These are phyloP conservation scores for Centrocercus urophasianus DNA, from an alignment of 2,113 vertebrate genomes.

Conservation along the genomic window DNA sequence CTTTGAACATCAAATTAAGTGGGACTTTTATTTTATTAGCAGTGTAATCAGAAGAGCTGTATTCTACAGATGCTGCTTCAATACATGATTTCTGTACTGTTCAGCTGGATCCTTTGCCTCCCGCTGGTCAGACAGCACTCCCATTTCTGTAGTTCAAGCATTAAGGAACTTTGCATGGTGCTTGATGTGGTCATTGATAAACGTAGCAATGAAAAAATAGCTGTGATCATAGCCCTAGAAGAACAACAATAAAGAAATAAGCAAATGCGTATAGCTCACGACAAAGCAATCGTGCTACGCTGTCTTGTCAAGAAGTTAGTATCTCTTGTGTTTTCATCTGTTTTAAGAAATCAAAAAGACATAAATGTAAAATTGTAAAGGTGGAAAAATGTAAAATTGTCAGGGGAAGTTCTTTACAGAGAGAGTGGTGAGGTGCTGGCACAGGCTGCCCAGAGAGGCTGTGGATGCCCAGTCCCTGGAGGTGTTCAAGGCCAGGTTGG, in stretches of 20 bases:
- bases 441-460: too few species aligned
- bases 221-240: slow-evolving; percentile 95
- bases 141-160: slow-evolving; percentile 70
- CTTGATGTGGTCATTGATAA: slow-evolving; percentile 93
- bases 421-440: too few species aligned
- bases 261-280: background rate
- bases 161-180: slow-evolving; percentile 96
- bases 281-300: background rate
- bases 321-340: background rate
- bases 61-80: background rate
- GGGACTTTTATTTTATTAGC: slow-evolving; percentile 32
- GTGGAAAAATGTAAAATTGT: background rate
- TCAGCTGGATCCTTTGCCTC: background rate
- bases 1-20: slow-evolving; percentile 20
- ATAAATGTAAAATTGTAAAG: background rate
- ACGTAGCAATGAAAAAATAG: slow-evolving; percentile 95
- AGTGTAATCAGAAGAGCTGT: background rate
- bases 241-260: background rate
- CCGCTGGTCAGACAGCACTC: background rate
- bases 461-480: too few species aligned
- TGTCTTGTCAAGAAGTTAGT: background rate
- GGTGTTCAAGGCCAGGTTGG: too few species aligned
- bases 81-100: background rate
- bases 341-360: background rate
- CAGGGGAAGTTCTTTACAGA: too few species aligned